Percentiles rank a stretch among this genome's conserved stretches.
phyloP scores from a whole-genome alignment of 1,140 invertebrate genomes.

The Halesus radiatus region DNA sequence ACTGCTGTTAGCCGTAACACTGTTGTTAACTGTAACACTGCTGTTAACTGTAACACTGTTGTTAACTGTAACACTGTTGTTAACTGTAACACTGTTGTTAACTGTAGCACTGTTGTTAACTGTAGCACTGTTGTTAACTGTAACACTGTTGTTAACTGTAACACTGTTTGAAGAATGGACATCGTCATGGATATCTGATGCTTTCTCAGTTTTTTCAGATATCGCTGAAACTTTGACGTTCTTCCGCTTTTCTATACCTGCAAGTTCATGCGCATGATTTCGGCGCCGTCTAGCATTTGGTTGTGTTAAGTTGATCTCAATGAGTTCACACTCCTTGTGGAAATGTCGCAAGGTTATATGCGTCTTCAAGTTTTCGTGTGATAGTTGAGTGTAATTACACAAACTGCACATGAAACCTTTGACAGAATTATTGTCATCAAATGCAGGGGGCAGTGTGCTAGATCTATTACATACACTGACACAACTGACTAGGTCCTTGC shows the following conservation, averaged over 20 bases:
- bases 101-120: background rate
- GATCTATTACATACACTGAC: constrained; percentile 34
- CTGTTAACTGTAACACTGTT: background rate
- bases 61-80: too few relatives aligned
- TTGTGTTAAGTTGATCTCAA: constrained; percentile 26
- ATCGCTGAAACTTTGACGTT: background rate
- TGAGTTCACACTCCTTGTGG: constrained; percentile 55
- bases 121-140: background rate
- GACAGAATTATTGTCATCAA: constrained; percentile 61
- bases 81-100: background rate
- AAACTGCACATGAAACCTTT: constrained; percentile 76
- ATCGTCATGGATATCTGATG: background rate
- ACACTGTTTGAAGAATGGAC: background rate
- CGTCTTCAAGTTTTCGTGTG: constrained; percentile 71
- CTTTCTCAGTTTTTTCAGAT: background rate
- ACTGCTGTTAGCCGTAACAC: too few relatives aligned
- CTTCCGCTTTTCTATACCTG: background rate
- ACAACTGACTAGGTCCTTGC: background rate
- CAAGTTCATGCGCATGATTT: background rate
- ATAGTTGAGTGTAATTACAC: constrained; percentile 79
- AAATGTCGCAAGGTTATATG: constrained; percentile 74
- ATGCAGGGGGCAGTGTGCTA: constrained; percentile 62
- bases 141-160: background rate
- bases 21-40: background rate
- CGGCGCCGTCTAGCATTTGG: constrained; percentile 3